Evolutionary conservation across 2,888 invertebrate genomes (phyloP).

Genomic region (Lithophane leautieri): DNA sequence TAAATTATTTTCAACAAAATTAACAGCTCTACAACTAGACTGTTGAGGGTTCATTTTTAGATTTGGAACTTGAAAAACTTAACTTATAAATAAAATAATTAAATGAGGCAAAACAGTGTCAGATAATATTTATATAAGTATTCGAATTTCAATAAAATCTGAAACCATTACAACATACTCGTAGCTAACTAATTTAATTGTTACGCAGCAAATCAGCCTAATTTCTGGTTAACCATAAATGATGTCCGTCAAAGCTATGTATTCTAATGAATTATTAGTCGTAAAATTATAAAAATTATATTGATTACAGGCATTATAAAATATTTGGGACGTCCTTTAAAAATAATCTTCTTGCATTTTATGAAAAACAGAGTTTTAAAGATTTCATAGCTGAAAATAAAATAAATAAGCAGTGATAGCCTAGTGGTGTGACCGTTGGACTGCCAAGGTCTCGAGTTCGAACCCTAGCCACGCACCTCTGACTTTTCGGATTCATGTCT

Average conservation of each 20-base stretch:
- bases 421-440: no score
- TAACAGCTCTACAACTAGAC: conserved; percentile 14
- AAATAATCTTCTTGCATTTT: neutral
- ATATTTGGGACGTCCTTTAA: conserved; percentile 12
- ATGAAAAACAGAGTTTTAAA: neutral
- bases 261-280: conserved; percentile 51
- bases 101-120: neutral
- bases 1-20: conserved; percentile 41
- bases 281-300: conserved; percentile 54
- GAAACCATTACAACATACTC: conserved; percentile 16
- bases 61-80: neutral
- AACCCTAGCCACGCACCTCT: no score
- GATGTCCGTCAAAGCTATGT: conserved; percentile 42
- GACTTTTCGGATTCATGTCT: no score
- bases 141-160: neutral
- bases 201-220: conserved; percentile 44
- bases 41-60: conserved; percentile 11
- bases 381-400: neutral
- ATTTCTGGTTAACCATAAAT: conserved; percentile 37
- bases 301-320: conserved; percentile 34
- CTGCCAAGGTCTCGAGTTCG: no score
- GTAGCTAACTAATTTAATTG: conserved; percentile 13
- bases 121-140: neutral
- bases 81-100: neutral
- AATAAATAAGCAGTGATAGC: no score